A percentile compares a stretch with the other conserved stretches of the same genome.
Conservation (phyloP, 2,113 vertebrate genomes). For the Gobius niger region DNA sequence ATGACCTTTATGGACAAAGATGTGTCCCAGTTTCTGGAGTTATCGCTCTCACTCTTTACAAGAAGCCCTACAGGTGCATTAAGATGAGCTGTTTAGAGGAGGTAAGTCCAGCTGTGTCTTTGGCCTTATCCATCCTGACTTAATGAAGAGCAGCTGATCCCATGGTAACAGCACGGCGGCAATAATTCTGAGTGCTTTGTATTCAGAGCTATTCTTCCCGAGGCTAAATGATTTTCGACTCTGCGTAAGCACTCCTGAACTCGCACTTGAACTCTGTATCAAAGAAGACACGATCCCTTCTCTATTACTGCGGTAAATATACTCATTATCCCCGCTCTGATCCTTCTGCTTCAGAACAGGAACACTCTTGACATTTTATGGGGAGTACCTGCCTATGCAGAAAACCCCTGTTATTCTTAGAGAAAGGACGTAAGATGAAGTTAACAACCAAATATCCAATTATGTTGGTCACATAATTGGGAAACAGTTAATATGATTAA, state of each 20-base stretch:
- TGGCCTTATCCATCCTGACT: neutral
- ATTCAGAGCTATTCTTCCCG: neutral
- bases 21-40: neutral
- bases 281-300: neutral
- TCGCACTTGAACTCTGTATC: neutral
- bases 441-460: too few species aligned
- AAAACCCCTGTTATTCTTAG: neutral
- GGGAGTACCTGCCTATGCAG: neutral
- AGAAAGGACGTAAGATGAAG: too few species aligned
- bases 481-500: too few species aligned
- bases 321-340: conserved; percentile 2
- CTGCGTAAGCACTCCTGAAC: neutral
- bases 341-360: neutral
- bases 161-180: neutral
- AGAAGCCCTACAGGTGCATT: neutral
- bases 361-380: neutral
- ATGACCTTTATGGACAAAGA: neutral
- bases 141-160: neutral
- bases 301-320: neutral
- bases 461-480: too few species aligned
- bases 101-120: neutral
- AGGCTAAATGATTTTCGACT: neutral
- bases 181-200: neutral
- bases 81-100: neutral
- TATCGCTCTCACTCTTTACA: neutral